Evolutionary conservation across 2,888 invertebrate genomes (phyloP), one percentile per base, ranked within the genome.

Genomic region (Amphiduros pacificus): DNA sequence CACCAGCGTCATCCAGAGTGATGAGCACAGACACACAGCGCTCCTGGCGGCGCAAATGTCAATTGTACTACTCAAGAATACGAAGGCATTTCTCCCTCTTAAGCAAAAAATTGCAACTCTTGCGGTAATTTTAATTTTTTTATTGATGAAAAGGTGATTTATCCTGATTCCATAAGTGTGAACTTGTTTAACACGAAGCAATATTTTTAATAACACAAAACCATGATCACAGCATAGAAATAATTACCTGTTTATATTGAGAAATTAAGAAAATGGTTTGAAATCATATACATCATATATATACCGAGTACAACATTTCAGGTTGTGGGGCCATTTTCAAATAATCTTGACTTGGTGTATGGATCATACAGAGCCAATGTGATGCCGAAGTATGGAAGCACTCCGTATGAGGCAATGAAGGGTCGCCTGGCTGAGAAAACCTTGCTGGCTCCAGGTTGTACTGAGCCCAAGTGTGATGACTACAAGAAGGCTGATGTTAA

Each of bases 31-130:
- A 52, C 51, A 70, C 14, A 62, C 72, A 6, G 65, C 74, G 6
- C 26, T 75, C 5, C 36, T 41, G 5, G 65, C 72, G 22, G 74
- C 75, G 22, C 67, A 69, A 64, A 72, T 71, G 55, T 69, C 73
- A 4, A 75, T 72, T 63, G 74, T 75, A 11, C 60, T 75, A 11
- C 67, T 75, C 31, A 75, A 75, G 55, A 75, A 75, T 50, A 26
- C 55, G 11, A 63, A 70, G 57, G 56, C 51, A 24, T 26, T 71
- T n/a, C 66, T 73, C 44, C 74, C 73, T 6, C 40, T 66, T 6
- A 58, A 20, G 28, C 29, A 32, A 2, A 65, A 36, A 29, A 31
- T 54, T 17, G 36, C 27, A 9, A 60, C 20, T 6, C 28, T 63
- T 27, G 61, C 64, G 9, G 66, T 57, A 49, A 48, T 9, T 20